phyloP scores from a whole-genome alignment of 2,113 vertebrate genomes.

The Myocastor coypus region DNA sequence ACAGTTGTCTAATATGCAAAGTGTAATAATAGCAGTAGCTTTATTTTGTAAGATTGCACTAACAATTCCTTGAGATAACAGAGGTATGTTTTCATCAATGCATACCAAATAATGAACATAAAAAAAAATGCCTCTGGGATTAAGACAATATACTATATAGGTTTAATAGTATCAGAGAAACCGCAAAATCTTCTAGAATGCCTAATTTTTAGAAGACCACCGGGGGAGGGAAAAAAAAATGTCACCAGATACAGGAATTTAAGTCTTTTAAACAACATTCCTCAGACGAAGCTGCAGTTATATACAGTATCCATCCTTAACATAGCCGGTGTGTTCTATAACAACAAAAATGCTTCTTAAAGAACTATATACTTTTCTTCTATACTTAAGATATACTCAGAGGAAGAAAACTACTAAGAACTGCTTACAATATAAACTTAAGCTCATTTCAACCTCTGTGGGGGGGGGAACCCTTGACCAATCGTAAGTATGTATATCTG shows the following conservation, averaged over 20 bases:
- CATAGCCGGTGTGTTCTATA: background rate
- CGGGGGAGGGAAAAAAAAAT: too few species aligned
- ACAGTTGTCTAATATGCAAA: background rate
- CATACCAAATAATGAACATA: background rate
- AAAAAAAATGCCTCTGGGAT: background rate
- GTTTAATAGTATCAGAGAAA: background rate
- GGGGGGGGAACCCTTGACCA: background rate
- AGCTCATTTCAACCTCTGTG: slow-evolving; percentile 6
- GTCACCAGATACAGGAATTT: background rate
- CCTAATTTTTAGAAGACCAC: background rate
- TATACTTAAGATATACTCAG: slow-evolving; percentile 19
- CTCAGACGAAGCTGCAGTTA: background rate
- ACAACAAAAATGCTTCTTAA: slow-evolving; percentile 27
- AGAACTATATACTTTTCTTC: background rate
- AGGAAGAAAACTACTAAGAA: slow-evolving; percentile 34
- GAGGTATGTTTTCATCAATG: background rate
- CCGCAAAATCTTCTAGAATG: slow-evolving; percentile 13
- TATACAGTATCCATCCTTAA: background rate
- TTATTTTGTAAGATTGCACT: background rate
- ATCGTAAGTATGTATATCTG: background rate
- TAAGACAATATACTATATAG: background rate
- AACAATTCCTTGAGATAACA: background rate
- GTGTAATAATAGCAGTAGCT: background rate
- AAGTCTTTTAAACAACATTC: slow-evolving; percentile 5
- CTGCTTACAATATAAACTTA: background rate